Evolutionary conservation across 2,888 invertebrate species (phyloP), one percentile per base, ranked within the genome.

Genomic region (Pristionchus mayeri): DNA sequence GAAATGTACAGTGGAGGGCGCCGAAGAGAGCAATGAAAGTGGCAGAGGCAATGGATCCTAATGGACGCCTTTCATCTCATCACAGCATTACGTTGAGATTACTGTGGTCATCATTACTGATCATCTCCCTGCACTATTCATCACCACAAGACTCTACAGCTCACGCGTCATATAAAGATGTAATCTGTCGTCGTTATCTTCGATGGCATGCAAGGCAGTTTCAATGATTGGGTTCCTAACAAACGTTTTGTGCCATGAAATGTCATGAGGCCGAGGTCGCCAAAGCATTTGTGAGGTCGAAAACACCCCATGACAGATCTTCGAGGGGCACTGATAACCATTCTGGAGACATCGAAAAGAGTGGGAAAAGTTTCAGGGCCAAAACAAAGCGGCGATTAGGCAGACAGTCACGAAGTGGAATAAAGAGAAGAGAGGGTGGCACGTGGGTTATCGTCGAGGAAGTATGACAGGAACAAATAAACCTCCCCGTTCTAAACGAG

Each of bases 301-400:
- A 67, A 67, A 67, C 67, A 67, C 67, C 67, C 37, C 67, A 67
- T 67, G 67, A 67, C 67, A 67, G 67, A 67, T 67, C 67, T 34
- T 34, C 67, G 7, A 37, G 67, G 21, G 34, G 21, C 67, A 67
- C 67, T 67, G 67, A 67, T 67, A 67, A 67, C 67, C 67, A 21
- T 67, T 34, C 27, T 27, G 67, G 67, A 67, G 67, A 67, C 67
- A 67, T 67, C 6, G 67, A 34, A 21, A 37, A 37, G 37, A 37
- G 67, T 67, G 16, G 57, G 57, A 60, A 18, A 60, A 13, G 57
- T 60, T 60, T 60, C 18, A 60, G n/a, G 3, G 54, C n/a, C 54
- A 54, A 60, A 60, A 60, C 57, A 60, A 60, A 60, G 57, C 16
- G n/a, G 57, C 9, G 27, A 27, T 27, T 0, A 30, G 54, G 30